Evolutionary conservation across 2,888 invertebrate species (phyloP), one percentile per base, ranked within the genome.

Genomic region (Phymatocera aterrima): DNA sequence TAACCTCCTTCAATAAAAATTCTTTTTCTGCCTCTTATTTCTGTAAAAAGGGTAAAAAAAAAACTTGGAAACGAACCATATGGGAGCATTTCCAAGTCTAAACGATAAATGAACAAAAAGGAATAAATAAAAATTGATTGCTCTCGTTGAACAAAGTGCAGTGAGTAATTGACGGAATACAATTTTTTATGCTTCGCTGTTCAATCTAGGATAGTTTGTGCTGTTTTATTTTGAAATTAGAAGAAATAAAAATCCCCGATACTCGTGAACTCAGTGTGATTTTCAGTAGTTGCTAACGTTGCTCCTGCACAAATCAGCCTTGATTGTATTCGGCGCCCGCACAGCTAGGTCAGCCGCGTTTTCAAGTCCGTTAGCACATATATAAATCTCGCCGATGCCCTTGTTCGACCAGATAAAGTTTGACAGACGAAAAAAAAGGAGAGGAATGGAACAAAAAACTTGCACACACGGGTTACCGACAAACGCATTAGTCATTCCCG

Each of bases 401-500:
- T 54, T 72, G 54, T 75, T 75, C 40, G 57, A 24, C 24, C 57
- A 60, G 60, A 75, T 75, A 75, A 75, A 75, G 21, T 75, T 75
- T 60, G 75, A 75, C 75, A 60, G 57, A 57, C 18, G 54, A 21
- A 37, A 51, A 51, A 21, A 31, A 46, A 28, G 1, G 34, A 18
- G 34, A 34, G 34, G 1, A 54, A 4, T 8, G 12, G 1, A 28
- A 28, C 10, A 12, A 15, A 28, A 57, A 28, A 28, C 5, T n/a
- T n/a, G n/a, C n/a, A n/a, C n/a, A n/a, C n/a, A n/a, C n/a, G n/a
- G n/a, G n/a, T 2, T 57, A 75, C 37, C 40, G 40, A 57, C 40
- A 75, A 54, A 40, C 75, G 57, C 75, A 75, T 75, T 57, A 75
- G 75, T 75, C 57, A 75, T 18, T 75, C 57, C 75, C 75, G n/a